Conservation (phyloP, 2,888 invertebrate genomes). For the Cryptosula pallasiana region DNA sequence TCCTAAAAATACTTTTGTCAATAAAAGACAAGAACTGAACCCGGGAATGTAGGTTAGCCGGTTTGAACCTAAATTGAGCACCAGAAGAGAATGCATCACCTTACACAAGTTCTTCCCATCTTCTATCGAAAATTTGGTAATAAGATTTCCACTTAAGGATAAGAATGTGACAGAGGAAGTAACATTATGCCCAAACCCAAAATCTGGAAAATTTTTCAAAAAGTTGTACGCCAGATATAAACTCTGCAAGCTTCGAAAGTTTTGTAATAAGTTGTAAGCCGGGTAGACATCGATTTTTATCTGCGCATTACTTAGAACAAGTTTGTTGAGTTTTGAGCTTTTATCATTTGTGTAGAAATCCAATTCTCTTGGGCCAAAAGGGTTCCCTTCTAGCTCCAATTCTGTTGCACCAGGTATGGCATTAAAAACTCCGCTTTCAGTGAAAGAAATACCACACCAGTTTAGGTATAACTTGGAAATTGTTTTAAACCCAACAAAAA, state of each 20-base stretch:
- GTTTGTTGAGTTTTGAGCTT: not conserved
- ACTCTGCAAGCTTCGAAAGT: not conserved
- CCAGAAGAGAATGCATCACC: not conserved
- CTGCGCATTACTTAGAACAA: not conserved
- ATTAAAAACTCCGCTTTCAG: not conserved
- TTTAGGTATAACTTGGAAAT: not conserved
- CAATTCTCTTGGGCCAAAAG: not conserved
- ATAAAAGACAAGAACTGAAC: not conserved
- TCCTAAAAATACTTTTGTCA: not conserved
- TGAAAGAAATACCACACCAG: not conserved
- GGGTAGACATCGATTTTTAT: not conserved
- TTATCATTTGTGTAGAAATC: not conserved
- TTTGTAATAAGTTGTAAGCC: not conserved
- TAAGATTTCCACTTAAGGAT: not conserved
- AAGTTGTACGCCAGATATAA: not conserved
- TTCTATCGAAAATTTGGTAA: not conserved
- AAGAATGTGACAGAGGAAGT: not conserved
- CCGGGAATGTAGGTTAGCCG: not conserved
- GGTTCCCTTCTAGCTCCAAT: not conserved
- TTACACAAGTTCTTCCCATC: not conserved
- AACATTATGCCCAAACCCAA: not conserved
- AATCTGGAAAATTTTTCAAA: not conserved
- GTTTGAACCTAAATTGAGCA: not conserved
- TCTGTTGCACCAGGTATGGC: not conserved
- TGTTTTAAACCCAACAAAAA: not conserved